phyloP scores from a whole-genome alignment of 2,888 invertebrate genomes.

The Antheraea assamensis region DNA sequence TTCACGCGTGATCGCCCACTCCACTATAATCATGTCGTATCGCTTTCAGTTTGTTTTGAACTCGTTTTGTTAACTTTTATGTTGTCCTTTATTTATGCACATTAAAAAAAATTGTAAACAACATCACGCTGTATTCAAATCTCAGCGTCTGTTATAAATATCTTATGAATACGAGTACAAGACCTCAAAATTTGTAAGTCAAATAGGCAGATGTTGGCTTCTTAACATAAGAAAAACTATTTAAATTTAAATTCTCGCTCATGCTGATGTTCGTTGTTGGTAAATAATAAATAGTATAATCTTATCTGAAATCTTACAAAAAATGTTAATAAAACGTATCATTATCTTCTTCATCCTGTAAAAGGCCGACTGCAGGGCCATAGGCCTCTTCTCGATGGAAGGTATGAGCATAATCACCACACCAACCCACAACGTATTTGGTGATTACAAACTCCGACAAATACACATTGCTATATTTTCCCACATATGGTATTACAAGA shows the following conservation, averaged over 20 bases:
- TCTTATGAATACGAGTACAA: slow-evolving; percentile 2
- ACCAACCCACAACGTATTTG: no score
- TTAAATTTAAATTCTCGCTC: neutral
- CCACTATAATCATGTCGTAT: slow-evolving; percentile 14
- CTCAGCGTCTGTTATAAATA: neutral
- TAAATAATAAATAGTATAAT: neutral
- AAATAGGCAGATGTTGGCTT: neutral
- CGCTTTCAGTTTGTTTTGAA: slow-evolving; percentile 18
- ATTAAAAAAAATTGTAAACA: neutral
- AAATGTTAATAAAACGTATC: no score
- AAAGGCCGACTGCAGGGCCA: no score
- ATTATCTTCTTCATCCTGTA: no score
- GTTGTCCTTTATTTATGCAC: neutral
- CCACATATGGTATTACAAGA: no score
- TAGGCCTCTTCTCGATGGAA: no score
- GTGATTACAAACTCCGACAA: no score
- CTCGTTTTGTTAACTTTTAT: slow-evolving; percentile 15
- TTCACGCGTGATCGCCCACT: slow-evolving; percentile 47
- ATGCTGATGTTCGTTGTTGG: neutral
- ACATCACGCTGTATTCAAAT: neutral
- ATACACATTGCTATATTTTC: no score
- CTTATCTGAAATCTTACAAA: no score
- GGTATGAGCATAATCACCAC: no score
- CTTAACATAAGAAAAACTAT: neutral
- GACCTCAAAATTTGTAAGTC: neutral